Evolutionary conservation across 2,888 invertebrate species (phyloP).

Genomic region (Clusia tigrina): DNA sequence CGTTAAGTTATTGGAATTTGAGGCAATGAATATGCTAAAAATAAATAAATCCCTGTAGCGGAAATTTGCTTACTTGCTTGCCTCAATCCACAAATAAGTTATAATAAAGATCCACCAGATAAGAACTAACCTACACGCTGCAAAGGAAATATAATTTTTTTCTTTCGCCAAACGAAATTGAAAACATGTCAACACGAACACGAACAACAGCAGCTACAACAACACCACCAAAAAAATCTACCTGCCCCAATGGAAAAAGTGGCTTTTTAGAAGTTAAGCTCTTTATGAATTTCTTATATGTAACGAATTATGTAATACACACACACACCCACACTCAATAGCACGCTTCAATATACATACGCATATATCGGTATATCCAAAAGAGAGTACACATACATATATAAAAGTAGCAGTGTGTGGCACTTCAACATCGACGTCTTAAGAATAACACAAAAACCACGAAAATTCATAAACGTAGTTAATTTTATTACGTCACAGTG

Average conservation of each 20-base stretch:
- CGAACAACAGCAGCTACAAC: too few species aligned
- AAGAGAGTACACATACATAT: background rate
- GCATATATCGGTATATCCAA: too few species aligned
- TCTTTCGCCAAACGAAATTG: background rate
- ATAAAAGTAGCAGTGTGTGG: background rate
- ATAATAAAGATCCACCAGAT: too few species aligned
- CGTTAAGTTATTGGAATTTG: too few species aligned
- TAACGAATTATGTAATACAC: background rate
- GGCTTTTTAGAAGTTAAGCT: background rate
- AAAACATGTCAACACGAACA: background rate
- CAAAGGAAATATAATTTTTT: background rate
- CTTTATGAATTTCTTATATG: too few species aligned
- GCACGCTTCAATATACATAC: too few species aligned
- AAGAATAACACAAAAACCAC: conserved; percentile 3
- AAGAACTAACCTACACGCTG: too few species aligned
- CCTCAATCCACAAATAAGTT: too few species aligned
- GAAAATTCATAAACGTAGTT: conserved; percentile 19
- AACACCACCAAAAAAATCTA: too few species aligned
- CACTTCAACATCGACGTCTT: background rate
- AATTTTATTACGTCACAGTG: conserved; percentile 16
- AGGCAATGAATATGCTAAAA: too few species aligned
- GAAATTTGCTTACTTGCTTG: too few species aligned
- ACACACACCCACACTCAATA: background rate
- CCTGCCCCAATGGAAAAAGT: background rate
- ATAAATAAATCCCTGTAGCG: too few species aligned